These are phyloP conservation scores for Martes flavigula DNA, from an alignment of 2,797 vertebrate species.

Conservation along the genomic window DNA sequence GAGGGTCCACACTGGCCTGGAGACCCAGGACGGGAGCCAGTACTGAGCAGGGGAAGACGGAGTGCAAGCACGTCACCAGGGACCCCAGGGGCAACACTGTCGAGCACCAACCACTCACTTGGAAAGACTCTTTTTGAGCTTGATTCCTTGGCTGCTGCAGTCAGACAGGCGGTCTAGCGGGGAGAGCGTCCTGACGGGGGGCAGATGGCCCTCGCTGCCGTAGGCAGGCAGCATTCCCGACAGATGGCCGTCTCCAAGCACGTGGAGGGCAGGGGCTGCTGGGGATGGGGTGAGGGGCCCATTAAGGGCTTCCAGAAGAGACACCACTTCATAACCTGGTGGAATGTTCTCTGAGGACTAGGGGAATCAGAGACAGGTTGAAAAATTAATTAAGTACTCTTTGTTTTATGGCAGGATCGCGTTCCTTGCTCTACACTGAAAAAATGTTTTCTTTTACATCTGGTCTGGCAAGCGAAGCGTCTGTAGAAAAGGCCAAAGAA, in stretches of 20 bases:
- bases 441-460: background rate
- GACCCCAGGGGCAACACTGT: fast-evolving
- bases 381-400: background rate
- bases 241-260: slow-evolving; percentile 87
- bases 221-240: slow-evolving; percentile 90
- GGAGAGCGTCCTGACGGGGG: slow-evolving; percentile 87
- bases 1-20: fast-evolving
- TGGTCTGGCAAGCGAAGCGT: background rate
- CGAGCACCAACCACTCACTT: slow-evolving; percentile 87
- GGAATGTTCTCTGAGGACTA: slow-evolving; percentile 97
- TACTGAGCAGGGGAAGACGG: fast-evolving
- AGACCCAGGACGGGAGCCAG: background rate
- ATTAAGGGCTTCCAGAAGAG: slow-evolving; percentile 96
- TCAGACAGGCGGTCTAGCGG: slow-evolving; percentile 90
- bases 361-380: slow-evolving; percentile 41
- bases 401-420: background rate
- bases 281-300: slow-evolving; percentile 93
- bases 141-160: slow-evolving; percentile 89
- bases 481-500: background rate
- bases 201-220: slow-evolving; percentile 89
- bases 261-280: slow-evolving; percentile 86
- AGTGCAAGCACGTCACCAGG: too few species aligned
- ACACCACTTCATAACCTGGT: slow-evolving; percentile 95
- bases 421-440: background rate
- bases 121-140: slow-evolving; percentile 93